A percentile compares a stretch with the other conserved stretches of the same genome.
Evolutionary conservation across 2,113 vertebrate species (phyloP).

Genomic region (Genyomyrus donnyi): DNA sequence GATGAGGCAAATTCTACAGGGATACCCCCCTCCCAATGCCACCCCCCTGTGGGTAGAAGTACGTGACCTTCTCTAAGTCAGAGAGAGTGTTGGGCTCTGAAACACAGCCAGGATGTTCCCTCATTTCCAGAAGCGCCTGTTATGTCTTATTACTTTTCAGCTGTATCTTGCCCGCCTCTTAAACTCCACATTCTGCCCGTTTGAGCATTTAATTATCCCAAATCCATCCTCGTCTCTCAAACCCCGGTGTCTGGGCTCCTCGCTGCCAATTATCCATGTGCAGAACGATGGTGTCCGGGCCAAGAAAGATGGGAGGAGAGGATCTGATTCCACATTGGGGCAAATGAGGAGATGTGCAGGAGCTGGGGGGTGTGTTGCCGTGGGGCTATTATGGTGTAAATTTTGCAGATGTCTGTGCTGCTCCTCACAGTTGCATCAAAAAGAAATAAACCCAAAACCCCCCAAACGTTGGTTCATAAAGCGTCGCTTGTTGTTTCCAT

Average conservation of each 20-base stretch:
- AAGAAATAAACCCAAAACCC: background rate
- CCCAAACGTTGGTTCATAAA: background rate
- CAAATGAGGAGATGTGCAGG: background rate
- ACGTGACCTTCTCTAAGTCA: background rate
- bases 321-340: background rate
- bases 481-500: background rate
- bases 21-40: background rate
- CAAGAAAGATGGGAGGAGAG: background rate
- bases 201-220: background rate
- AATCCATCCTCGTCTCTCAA: background rate
- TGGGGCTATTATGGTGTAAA: background rate
- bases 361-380: background rate
- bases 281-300: background rate
- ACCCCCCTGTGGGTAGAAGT: background rate
- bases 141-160: background rate
- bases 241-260: background rate
- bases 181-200: background rate
- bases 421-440: background rate
- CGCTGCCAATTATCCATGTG: background rate
- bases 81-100: background rate
- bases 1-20: background rate
- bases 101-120: background rate
- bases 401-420: constrained; percentile 5
- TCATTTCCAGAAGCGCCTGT: background rate
- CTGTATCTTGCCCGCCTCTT: background rate